Conservation (phyloP, 2,113 vertebrate species). For the Protomyctophum bolini region DNA sequence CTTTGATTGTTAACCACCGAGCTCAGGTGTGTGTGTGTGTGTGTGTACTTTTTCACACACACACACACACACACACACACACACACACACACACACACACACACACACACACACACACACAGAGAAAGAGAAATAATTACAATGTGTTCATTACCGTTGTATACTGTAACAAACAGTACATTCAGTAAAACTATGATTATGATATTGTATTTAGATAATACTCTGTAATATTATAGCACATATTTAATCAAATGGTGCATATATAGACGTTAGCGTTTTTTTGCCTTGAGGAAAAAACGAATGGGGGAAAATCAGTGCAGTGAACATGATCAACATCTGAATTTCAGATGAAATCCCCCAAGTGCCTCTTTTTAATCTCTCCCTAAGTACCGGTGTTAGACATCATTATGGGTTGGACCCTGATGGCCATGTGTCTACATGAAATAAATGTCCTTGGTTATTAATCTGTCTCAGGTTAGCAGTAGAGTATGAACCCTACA, state of each 20-base stretch:
- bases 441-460: conserved; percentile 54
- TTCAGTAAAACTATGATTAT: too few species aligned
- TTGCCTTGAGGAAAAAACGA: too few species aligned
- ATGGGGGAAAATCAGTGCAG: too few species aligned
- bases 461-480: conserved; percentile 58
- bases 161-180: too few species aligned
- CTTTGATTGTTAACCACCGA: conserved; percentile 55
- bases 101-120: too few species aligned
- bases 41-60: conserved; percentile 2
- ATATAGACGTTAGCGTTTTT: too few species aligned
- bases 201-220: neutral
- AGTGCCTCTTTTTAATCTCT: conserved; percentile 9
- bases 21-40: conserved; percentile 30
- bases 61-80: too few species aligned
- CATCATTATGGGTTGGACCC: conserved; percentile 15
- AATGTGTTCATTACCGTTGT: too few species aligned
- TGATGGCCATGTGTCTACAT: conserved; percentile 26
- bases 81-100: too few species aligned
- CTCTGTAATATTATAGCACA: neutral
- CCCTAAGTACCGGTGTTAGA: neutral
- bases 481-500: conserved; percentile 53
- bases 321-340: conserved; percentile 3
- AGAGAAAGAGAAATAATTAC: too few species aligned
- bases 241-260: too few species aligned
- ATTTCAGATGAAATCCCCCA: conserved; percentile 12